Conservation (phyloP, 2,113 vertebrate species). For the Cathartes aura region DNA sequence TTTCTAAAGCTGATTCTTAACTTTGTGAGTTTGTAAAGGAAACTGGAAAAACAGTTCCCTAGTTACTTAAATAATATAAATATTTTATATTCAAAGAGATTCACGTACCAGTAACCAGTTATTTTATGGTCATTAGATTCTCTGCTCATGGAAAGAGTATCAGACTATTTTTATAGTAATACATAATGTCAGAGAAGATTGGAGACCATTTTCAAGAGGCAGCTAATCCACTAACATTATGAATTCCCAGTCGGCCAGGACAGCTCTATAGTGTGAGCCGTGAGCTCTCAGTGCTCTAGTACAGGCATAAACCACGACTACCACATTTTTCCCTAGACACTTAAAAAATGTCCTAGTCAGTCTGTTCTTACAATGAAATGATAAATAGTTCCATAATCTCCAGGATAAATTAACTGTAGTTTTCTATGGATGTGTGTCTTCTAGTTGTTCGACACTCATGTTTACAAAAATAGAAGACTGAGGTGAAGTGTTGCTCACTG, state of each 20-base stretch:
- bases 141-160: neutral
- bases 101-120: neutral
- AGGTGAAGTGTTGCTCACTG: neutral
- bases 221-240: neutral
- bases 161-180: neutral
- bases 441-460: neutral
- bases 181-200: neutral
- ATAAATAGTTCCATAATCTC: neutral
- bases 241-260: neutral
- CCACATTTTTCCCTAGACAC: neutral
- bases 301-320: neutral
- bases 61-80: neutral
- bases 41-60: neutral
- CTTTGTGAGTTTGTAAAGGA: neutral
- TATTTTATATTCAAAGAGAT: neutral
- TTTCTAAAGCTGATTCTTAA: neutral
- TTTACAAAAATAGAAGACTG: neutral
- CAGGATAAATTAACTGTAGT: neutral
- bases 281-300: neutral
- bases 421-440: neutral
- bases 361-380: neutral
- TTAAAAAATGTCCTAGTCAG: neutral
- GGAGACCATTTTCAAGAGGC: neutral
- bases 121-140: neutral
- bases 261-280: neutral